Conservation (phyloP, 2,888 invertebrate genomes). For the Tipula confusa region DNA sequence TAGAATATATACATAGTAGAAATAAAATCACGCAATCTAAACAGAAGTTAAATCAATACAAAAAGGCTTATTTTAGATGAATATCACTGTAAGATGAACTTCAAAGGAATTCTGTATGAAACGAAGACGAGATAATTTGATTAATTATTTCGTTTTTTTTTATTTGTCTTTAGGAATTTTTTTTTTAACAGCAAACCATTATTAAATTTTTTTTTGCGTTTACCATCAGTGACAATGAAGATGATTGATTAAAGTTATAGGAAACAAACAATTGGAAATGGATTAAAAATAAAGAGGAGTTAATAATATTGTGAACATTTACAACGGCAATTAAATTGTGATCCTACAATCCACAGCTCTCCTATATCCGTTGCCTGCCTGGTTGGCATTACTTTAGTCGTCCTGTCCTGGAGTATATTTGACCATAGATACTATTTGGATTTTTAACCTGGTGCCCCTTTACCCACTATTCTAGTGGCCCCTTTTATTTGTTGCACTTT, state of each 20-base stretch:
- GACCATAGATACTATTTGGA: no score
- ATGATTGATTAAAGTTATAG: background rate
- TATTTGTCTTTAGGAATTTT: background rate
- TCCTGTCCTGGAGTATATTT: no score
- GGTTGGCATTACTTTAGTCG: no score
- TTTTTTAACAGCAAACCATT: background rate
- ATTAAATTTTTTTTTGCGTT: background rate
- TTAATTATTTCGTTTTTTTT: background rate
- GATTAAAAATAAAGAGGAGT: background rate
- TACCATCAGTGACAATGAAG: background rate
- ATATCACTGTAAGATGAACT: background rate
- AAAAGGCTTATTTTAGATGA: background rate
- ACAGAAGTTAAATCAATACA: background rate
- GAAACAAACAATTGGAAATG: background rate
- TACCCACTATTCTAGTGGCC: no score
- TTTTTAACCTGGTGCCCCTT: no score
- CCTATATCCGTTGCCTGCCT: no score
- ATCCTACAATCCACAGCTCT: no score
- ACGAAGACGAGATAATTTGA: slow-evolving; percentile 12
- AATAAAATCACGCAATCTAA: background rate
- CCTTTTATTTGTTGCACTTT: no score
- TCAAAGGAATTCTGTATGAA: background rate
- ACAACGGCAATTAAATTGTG: no score
- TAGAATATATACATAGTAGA: no score
- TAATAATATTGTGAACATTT: no score